Base-by-base conservation (phyloP, 2,888 invertebrate genomes). In the Anticlea derivata region DNA sequence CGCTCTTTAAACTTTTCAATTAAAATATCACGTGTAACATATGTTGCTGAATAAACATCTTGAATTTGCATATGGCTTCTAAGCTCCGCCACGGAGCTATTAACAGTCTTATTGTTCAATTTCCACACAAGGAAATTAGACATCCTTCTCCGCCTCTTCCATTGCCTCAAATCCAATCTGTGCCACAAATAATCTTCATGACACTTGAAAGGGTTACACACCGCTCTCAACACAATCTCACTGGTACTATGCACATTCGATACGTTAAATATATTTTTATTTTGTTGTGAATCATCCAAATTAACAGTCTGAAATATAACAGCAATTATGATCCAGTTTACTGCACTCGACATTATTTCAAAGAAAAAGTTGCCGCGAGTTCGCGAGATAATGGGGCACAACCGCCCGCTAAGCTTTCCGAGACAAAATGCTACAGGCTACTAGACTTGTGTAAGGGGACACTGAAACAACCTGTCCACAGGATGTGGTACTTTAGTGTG, bases 131-230 rank as follows among this genome's bases (percentile, higher is more conserved):
- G 46, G 34, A 56, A 43, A 39, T 45, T 58, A 20, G 65, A 61
- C 52, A 67, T 63, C 66, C 86, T 86, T 76, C 82, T 76, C 4
- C 88, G 72, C 26, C 78, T 75, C 56, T 89, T 87, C 88, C 88
- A 89, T 61, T 82, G 82, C 58, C 80, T 83, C 45, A 87, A 74
- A 66, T 80, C 73, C 45, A 79, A 67, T 44, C 77, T 75, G 49
- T 73, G 69, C 77, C 77, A 77, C 53, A 80, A 64, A 63, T 76
- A 71, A 59, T 77, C 73, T 61, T 76, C 73, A 24, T 73, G 68
- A 66, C 76, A 80, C 61, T 77, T 78, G 26, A 71, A 75, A 11
- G 70, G 63, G 55, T 77, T 77, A 61, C 67, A 52, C 62, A 64
- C 58, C 48, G 63, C 61, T 66, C 44, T 66, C 60, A 59, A 40